Base-by-base conservation (phyloP, 1,140 invertebrate genomes). In the Caerostris darwini region DNA sequence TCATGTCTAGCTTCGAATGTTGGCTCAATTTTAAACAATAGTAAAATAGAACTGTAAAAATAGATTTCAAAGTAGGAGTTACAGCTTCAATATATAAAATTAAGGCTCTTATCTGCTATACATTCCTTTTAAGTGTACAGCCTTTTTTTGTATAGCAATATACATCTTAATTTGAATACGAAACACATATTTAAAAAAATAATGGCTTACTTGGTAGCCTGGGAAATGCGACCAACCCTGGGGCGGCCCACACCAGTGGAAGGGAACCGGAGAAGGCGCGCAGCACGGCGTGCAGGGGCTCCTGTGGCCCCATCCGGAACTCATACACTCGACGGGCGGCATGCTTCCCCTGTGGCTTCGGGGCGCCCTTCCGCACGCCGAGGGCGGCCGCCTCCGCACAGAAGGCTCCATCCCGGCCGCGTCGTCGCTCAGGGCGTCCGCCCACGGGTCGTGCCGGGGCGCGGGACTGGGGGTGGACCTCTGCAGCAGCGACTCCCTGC, bases 321-420 rank as follows among this genome's bases (percentile, higher is more conserved):
- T 57, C 6, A 81, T n/a, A 67, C 86, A 94, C 7, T 94, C 92
- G 7, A 88, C 85, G 6, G 92, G 85, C 14, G 92, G 92, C 83
- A 93, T 86, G 83, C 92, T 93, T 34, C 92, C 85, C 50, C 92
- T n/a, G 61, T 92, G 91, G 83, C 19, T 85, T 4, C 81, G 58
- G 10, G 61, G 82, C 4, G 92, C 54, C 5, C 90, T 61, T 3
- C 92, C 53, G 34, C 92, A 89, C 8, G 92, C 53, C 1, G 92
- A 94, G 3, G 92, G 67, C 7, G 92, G 92, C 59, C 92, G 53
- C 6, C 92, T 34, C 3, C 92, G 7, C 7, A 94, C 92, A 2
- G 81, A 14, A 3, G 54, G 71, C 57, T 86, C 57, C n/a, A 67
- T 14, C 87, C 92, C 83, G 19, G 54, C 34, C 6, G 14, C 54